Conservation (phyloP, 1,140 invertebrate genomes). For the Zaprionus inermis region DNA sequence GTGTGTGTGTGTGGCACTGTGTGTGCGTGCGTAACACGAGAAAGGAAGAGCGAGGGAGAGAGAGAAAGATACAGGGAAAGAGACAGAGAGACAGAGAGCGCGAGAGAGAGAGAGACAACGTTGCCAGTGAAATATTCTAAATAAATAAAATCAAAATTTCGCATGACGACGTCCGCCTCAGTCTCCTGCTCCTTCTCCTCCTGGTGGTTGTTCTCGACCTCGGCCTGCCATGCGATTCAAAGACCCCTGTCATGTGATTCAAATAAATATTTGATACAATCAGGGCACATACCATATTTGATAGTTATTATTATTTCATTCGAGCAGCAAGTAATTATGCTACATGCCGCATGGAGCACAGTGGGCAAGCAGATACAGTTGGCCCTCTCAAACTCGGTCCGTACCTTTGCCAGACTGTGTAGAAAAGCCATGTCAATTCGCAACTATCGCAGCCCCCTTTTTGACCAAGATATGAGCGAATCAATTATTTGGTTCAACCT, state of each 20-base stretch:
- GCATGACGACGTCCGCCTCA: neutral
- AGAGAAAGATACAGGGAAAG: neutral
- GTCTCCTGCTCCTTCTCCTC: neutral
- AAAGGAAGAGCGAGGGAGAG: neutral
- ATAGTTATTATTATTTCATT: slow-evolving; percentile 3
- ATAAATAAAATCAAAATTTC: slow-evolving; percentile 24
- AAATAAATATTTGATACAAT: slow-evolving; percentile 7
- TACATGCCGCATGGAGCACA: neutral
- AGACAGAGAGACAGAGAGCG: neutral
- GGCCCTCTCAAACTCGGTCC: too few relatives aligned
- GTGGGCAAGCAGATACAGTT: too few relatives aligned
- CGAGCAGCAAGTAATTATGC: neutral
- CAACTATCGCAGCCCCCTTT: neutral
- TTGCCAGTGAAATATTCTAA: slow-evolving; percentile 17
- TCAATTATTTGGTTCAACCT: neutral
- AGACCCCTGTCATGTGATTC: neutral
- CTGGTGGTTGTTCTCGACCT: neutral
- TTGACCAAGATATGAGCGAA: neutral
- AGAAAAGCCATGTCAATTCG: neutral
- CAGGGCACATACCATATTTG: neutral
- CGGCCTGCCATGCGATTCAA: neutral
- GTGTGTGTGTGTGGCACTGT: neutral
- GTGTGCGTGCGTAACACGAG: neutral
- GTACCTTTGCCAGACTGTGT: neutral
- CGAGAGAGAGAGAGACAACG: neutral